These are phyloP conservation scores for Elachura formosa DNA, from an alignment of 2,113 vertebrate species.

Conservation along the genomic window DNA sequence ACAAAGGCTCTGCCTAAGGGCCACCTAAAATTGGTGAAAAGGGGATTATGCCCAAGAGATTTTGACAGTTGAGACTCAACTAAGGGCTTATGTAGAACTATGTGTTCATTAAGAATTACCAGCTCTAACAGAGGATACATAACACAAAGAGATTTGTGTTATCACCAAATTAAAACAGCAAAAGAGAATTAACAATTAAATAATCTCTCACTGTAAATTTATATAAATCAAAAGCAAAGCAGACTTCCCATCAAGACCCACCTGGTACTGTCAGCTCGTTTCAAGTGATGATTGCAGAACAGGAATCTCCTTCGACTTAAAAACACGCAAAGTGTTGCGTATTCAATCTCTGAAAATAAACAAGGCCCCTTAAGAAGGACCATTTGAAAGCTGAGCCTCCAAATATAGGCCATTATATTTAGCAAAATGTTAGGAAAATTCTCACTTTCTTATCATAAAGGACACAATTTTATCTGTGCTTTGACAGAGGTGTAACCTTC, in stretches of 20 bases:
- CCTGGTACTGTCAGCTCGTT: background rate
- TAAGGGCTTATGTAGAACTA: background rate
- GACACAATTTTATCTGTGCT: background rate
- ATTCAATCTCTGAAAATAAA: background rate
- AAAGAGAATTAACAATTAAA: background rate
- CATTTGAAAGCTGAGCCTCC: background rate
- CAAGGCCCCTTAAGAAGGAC: background rate
- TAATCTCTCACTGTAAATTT: background rate
- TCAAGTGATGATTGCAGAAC: background rate
- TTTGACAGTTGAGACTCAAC: background rate
- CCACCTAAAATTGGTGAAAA: background rate
- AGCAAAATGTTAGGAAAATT: background rate
- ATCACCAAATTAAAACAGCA: background rate
- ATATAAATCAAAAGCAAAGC: background rate
- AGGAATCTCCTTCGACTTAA: background rate
- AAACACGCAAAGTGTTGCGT: background rate
- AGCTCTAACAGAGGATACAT: background rate
- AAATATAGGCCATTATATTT: background rate
- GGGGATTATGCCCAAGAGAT: background rate
- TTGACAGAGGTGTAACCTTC: background rate
- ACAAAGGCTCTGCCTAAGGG: background rate
- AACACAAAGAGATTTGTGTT: background rate
- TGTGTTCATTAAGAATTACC: background rate
- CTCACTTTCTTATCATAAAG: background rate
- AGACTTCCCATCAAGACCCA: background rate